phyloP scores from a whole-genome alignment of 2,888 invertebrate species.

The Hedychridium roseum region DNA sequence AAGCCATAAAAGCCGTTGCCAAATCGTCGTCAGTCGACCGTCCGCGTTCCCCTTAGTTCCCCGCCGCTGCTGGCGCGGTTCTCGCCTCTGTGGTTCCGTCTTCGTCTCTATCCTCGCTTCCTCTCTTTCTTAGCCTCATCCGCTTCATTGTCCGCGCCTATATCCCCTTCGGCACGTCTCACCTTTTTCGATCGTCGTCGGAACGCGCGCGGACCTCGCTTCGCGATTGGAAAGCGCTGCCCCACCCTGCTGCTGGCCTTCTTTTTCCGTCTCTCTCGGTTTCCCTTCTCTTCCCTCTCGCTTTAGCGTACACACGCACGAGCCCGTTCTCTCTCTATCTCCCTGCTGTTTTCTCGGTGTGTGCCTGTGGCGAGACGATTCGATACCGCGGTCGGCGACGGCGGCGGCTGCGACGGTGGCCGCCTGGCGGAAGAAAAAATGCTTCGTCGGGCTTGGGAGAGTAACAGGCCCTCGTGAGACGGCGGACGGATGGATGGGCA shows the following conservation, averaged over 20 bases:
- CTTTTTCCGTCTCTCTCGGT: conserved; percentile 3
- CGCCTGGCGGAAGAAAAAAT: conserved; percentile 42
- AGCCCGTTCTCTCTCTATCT: conserved; percentile 1
- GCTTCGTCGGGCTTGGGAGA: conserved; percentile 33
- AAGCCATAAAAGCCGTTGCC: conserved; percentile 54
- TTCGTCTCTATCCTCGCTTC: neutral
- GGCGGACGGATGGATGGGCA: conserved; percentile 14
- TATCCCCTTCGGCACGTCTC: conserved; percentile 53
- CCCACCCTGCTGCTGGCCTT: conserved; percentile 26
- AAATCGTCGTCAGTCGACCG: conserved; percentile 44
- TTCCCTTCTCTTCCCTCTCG: conserved; percentile 8
- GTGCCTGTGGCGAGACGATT: conserved; percentile 34
- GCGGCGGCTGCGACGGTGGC: conserved; percentile 26
- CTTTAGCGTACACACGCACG: too few species aligned
- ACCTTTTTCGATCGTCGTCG: conserved; percentile 52
- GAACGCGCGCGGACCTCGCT: conserved; percentile 31
- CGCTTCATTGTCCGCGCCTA: conserved; percentile 50
- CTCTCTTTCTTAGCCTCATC: conserved; percentile 23
- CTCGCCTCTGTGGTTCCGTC: conserved; percentile 6
- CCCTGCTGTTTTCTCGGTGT: neutral
- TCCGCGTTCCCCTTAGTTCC: conserved; percentile 29
- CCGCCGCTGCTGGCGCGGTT: conserved; percentile 16
- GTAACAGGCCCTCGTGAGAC: conserved; percentile 57
- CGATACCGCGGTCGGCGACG: conserved; percentile 40
- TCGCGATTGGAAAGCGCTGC: conserved; percentile 42